Evolutionary conservation across 1,140 invertebrate genomes (phyloP).

Genomic region (Zophobas atratus): DNA sequence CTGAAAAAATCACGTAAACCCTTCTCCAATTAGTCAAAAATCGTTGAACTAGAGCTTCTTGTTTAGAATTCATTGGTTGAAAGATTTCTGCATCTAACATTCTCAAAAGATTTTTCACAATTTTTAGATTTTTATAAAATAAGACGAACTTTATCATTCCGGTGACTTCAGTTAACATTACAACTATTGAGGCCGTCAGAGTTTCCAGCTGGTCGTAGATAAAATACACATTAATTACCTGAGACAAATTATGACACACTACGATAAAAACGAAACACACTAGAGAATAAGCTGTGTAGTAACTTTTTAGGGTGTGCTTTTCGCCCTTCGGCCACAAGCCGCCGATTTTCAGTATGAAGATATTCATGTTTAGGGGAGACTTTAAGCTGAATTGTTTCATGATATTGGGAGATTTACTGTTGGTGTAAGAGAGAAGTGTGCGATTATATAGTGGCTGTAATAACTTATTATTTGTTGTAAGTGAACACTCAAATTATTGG

Average conservation of each 20-base stretch:
- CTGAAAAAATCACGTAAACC: constrained; percentile 3
- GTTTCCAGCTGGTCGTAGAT: constrained; percentile 23
- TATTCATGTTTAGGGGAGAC: not conserved
- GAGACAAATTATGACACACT: not conserved
- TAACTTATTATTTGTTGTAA: too few species aligned
- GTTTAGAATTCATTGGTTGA: not conserved
- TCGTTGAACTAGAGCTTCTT: not conserved
- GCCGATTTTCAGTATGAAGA: constrained; percentile 4
- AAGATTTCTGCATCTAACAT: not conserved
- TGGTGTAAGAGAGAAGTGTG: too few species aligned
- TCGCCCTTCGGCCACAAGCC: not conserved
- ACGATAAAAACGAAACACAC: constrained; percentile 6
- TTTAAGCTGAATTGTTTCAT: constrained; percentile 3
- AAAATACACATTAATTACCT: constrained; percentile 4
- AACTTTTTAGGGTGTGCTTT: not conserved
- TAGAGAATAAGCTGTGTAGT: not conserved
- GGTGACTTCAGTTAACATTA: not conserved
- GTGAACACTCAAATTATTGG: too few species aligned
- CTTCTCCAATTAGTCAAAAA: not conserved
- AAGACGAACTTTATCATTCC: constrained; percentile 14
- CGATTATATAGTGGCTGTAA: too few species aligned
- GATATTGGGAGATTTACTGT: too few species aligned
- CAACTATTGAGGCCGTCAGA: constrained; percentile 12
- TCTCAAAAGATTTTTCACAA: not conserved
- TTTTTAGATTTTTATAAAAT: not conserved